Conservation (phyloP, 64 coral and sea anemone genomes). For the Montipora capricornis region DNA sequence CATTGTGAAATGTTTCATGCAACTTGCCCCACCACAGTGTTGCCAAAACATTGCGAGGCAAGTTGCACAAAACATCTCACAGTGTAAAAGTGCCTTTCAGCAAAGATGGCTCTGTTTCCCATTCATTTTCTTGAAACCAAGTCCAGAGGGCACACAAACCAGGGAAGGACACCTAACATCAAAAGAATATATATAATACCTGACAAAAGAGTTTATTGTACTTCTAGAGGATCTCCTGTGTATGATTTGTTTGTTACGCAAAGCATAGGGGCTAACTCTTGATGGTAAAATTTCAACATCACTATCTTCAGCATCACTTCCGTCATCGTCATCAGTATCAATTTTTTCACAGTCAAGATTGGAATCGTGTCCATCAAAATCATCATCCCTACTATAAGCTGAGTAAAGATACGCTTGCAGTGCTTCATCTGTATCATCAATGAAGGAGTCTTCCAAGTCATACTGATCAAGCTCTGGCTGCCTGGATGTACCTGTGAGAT, state of each 20-base stretch:
- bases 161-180: no score
- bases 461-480: conserved; percentile 59
- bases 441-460: conserved; percentile 73
- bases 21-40: no score
- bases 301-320: conserved; percentile 17
- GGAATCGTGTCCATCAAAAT: neutral
- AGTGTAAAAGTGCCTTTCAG: no score
- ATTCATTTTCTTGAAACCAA: no score
- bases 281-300: neutral
- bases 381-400: neutral
- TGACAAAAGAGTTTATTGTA: neutral
- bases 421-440: conserved; percentile 43
- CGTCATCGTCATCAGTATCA: neutral
- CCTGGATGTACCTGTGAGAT: neutral
- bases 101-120: no score
- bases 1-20: no score
- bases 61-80: no score
- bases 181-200: neutral
- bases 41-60: no score
- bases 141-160: no score
- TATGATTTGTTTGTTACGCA: neutral
- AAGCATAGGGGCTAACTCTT: conserved; percentile 9
- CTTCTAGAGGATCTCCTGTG: conserved; percentile 7
- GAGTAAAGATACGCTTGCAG: conserved; percentile 10
- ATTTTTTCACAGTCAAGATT: no score